These are phyloP conservation scores for Dusona sp. DNA, from an alignment of 2,888 invertebrate species.

Conservation along the genomic window DNA sequence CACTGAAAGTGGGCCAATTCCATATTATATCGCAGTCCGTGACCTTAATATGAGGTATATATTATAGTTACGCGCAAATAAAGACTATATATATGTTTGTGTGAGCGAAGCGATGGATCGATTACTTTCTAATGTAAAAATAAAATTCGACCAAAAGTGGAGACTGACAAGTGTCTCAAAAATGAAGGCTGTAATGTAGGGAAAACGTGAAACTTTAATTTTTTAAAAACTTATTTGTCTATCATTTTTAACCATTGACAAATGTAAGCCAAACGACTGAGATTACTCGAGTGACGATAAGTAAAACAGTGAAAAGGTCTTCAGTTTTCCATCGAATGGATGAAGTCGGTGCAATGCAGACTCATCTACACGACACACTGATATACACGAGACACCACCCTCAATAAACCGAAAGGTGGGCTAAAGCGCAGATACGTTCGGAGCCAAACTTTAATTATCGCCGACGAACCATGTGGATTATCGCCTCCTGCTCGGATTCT, in stretches of 20 bases:
- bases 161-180: slow-evolving; percentile 17
- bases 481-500: slow-evolving; percentile 64
- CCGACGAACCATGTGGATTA: slow-evolving; percentile 60
- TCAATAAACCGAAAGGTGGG: slow-evolving; percentile 20
- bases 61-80: slow-evolving; percentile 61
- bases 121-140: slow-evolving; percentile 75
- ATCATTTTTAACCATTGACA: neutral
- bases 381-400: slow-evolving; percentile 17
- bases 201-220: neutral
- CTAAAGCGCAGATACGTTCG: slow-evolving; percentile 47
- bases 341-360: neutral
- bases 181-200: neutral
- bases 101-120: slow-evolving; percentile 19
- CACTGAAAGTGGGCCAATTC: slow-evolving; percentile 80
- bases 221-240: neutral
- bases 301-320: neutral
- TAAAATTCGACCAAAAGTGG: slow-evolving; percentile 23
- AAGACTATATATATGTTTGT: slow-evolving; percentile 32
- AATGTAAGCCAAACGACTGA: neutral
- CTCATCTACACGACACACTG: neutral
- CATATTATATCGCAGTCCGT: slow-evolving; percentile 67
- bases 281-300: neutral
- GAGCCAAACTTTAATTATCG: slow-evolving; percentile 72
- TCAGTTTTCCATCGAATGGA: neutral
- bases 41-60: slow-evolving; percentile 72